Base-by-base conservation (phyloP, 1,140 invertebrate genomes). In the Calliopsis andreniformis region DNA sequence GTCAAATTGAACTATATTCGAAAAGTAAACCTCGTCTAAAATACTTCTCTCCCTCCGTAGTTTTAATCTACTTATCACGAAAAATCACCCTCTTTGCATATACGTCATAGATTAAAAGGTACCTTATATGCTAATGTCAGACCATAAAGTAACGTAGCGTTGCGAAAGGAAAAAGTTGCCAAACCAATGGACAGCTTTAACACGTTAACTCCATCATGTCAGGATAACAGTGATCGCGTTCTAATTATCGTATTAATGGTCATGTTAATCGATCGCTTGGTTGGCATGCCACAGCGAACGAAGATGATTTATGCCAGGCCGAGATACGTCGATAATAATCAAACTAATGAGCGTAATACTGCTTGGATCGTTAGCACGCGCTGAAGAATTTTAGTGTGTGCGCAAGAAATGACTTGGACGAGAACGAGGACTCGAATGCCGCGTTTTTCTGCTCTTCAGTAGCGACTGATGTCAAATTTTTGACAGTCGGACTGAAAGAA, bases 191-290 rank as follows among this genome's bases (percentile, higher is more conserved):
- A 32, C 23, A 32, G 12, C 25, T 10, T 28, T 14, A 25, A 53
- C 47, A 23, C 70, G 59, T 63, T 53, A 72, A 72, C 39, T 35
- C 28, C n/a, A 30, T 28, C 70, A 28, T 39, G 59, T 42, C 20
- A 28, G 35, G 51, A 53, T 53, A 72, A 64, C 61, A 64, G 47
- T 25, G 30, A 72, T 64, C 47, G 32, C n/a, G 18, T 30, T 55
- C 70, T 72, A 72, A 72, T 72, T 72, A 59, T 59, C 59, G 51
- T 35, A 72, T 64, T 72, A 72, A 72, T 53, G 59, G 32, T 25
- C 59, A 35, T 62, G 47, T 72, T 72, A 72, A 72, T 64, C 70
- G 59, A 53, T 47, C 59, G 28, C 47, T n/a, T 7, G 14, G n/a
- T 16, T 30, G 28, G n/a, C 16, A 39, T 23, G 59, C 39, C 42